Conservation (phyloP, 1,140 invertebrate genomes). For the Brachionus rotundiformis region DNA sequence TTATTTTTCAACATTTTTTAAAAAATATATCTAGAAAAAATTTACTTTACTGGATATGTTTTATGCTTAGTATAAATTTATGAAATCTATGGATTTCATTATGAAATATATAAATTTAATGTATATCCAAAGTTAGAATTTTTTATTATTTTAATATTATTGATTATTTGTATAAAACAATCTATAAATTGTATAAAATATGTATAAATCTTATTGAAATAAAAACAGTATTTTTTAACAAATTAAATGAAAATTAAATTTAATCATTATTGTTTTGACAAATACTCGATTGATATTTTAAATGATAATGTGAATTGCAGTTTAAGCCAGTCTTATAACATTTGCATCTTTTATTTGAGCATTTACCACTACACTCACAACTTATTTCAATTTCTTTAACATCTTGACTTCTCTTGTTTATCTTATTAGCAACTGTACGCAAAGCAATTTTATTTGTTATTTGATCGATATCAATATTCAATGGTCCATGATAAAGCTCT, state of each 20-base stretch:
- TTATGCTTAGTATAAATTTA: constrained; percentile 15
- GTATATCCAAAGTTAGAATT: neutral
- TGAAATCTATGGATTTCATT: neutral
- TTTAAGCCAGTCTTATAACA: neutral
- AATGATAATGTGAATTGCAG: neutral
- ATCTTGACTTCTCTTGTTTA: constrained; percentile 7
- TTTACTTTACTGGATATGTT: too few relatives aligned
- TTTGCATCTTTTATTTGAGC: constrained; percentile 1
- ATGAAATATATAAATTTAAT: constrained; percentile 4
- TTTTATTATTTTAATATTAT: neutral
- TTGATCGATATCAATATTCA: neutral
- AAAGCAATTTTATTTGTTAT: constrained; percentile 1
- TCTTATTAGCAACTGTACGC: constrained; percentile 8
- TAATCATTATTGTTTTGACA: neutral
- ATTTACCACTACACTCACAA: constrained; percentile 11
- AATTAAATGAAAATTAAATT: neutral
- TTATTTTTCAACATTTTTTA: too few relatives aligned
- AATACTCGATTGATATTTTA: constrained; percentile 3
- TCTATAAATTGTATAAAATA: constrained; percentile 16
- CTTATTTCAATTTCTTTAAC: constrained; percentile 6
- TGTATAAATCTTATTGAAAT: neutral
- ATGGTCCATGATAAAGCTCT: constrained; percentile 4
- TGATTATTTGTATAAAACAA: constrained; percentile 8
- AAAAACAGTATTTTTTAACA: neutral
- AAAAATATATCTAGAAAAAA: too few relatives aligned